phyloP scores from a whole-genome alignment of 1,140 invertebrate genomes.

The Trachelipus rathkii region DNA sequence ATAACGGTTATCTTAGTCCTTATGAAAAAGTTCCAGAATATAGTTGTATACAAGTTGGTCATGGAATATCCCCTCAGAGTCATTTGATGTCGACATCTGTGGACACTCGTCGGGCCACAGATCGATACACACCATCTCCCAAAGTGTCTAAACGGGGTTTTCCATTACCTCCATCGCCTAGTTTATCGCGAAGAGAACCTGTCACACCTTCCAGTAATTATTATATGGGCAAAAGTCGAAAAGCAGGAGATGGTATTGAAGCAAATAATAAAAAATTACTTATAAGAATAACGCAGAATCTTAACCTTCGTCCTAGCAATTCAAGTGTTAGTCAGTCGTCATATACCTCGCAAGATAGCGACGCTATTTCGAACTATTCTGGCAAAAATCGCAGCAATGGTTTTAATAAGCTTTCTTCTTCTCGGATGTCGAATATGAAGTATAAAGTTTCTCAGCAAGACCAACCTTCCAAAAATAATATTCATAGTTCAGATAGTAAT shows the following conservation, averaged over 20 bases:
- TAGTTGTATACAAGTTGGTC: neutral
- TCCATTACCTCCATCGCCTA: neutral
- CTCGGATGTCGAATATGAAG: conserved; percentile 1
- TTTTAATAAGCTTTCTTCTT: neutral
- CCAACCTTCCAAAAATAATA: neutral
- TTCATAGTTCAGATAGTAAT: conserved; percentile 21
- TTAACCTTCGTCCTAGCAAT: neutral
- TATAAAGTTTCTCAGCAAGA: neutral
- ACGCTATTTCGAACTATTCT: neutral
- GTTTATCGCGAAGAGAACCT: neutral
- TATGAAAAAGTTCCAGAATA: neutral
- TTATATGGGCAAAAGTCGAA: too few species aligned
- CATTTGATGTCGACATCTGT: neutral
- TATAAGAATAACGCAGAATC: neutral
- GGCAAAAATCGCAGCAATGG: neutral
- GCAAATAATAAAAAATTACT: neutral
- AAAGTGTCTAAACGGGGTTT: neutral
- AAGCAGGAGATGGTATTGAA: too few species aligned
- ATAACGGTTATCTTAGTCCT: too few species aligned
- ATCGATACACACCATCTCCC: neutral
- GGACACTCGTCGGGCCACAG: neutral
- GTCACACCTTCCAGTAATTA: neutral
- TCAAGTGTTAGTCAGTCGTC: neutral
- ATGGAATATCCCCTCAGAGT: neutral
- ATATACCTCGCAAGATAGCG: neutral